Evolutionary conservation across 1,140 invertebrate species (phyloP).

Genomic region (Bacillus rossius): DNA sequence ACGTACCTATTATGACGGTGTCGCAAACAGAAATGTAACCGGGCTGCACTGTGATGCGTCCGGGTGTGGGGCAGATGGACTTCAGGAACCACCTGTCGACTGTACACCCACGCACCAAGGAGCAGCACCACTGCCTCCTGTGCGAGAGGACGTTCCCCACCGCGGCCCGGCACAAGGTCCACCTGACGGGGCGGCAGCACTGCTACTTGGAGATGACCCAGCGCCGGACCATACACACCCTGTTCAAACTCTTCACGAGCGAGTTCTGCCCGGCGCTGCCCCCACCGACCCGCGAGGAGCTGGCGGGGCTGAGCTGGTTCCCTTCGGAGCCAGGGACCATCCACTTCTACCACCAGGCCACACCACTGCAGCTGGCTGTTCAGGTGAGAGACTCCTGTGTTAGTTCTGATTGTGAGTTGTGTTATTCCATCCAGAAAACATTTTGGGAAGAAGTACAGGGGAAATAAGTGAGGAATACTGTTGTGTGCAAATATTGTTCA

Average conservation of each 20-base stretch:
- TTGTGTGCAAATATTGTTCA: too few species aligned
- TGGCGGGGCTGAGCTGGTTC: constrained; percentile 18
- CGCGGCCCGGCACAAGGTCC: constrained; percentile 36
- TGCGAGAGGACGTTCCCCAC: constrained; percentile 44
- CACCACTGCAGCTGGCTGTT: constrained; percentile 44
- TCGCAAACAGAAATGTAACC: too few species aligned
- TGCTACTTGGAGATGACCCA: constrained; percentile 42
- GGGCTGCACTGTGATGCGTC: too few species aligned
- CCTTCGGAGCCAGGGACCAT: constrained; percentile 27
- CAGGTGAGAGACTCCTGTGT: constrained; percentile 31
- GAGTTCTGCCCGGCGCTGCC: constrained; percentile 41
- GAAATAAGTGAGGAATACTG: too few species aligned
- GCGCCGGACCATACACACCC: constrained; percentile 42
- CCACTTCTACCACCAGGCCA: constrained; percentile 36
- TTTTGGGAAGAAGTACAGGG: too few species aligned
- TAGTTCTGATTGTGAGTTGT: too few species aligned
- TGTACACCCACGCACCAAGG: constrained; percentile 14
- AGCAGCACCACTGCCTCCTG: constrained; percentile 37
- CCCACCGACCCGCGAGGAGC: constrained; percentile 37
- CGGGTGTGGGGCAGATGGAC: constrained; percentile 1
- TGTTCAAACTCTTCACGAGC: constrained; percentile 44
- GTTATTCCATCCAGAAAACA: too few species aligned
- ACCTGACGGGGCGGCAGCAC: constrained; percentile 42
- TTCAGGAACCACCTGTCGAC: constrained; percentile 7
- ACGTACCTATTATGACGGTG: too few species aligned